phyloP scores from a whole-genome alignment of 2,113 vertebrate species.

The Prietella phreatophila region DNA sequence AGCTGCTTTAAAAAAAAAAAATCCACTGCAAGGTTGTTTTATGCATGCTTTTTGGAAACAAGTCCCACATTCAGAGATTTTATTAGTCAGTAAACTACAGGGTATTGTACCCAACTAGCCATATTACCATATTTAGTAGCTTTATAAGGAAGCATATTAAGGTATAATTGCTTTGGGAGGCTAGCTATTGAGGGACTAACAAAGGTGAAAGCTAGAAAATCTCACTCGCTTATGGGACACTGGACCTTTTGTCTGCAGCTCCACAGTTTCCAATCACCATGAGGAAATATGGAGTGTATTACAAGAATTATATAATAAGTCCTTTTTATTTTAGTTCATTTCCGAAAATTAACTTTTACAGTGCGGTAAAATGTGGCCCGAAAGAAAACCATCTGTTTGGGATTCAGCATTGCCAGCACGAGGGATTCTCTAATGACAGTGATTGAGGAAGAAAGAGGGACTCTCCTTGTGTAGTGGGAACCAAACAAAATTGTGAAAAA shows the following conservation, averaged over 20 bases:
- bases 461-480: conserved; percentile 50
- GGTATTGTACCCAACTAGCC: conserved; percentile 67
- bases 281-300: conserved; percentile 64
- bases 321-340: conserved; percentile 69
- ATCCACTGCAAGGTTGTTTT: conserved; percentile 67
- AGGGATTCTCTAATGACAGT: conserved; percentile 66
- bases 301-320: conserved; percentile 66
- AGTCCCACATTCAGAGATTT: conserved; percentile 68
- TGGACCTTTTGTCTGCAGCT: conserved; percentile 59
- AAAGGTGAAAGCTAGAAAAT: conserved; percentile 61
- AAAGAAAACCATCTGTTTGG: conserved; percentile 74
- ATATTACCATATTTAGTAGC: conserved; percentile 65
- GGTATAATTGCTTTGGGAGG: conserved; percentile 65
- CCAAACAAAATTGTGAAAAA: conserved; percentile 16
- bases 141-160: conserved; percentile 72
- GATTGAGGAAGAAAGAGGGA: conserved; percentile 56
- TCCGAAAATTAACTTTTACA: conserved; percentile 69
- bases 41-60: conserved; percentile 66
- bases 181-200: conserved; percentile 50
- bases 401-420: conserved; percentile 62
- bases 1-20: conserved; percentile 22
- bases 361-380: conserved; percentile 67
- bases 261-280: conserved; percentile 60
- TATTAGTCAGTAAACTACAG: conserved; percentile 71
- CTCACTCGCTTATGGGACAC: conserved; percentile 57